Percentiles rank a stretch among this genome's conserved stretches.
These are phyloP conservation scores for Daktulosphaira vitifoliae DNA, from an alignment of 1,140 invertebrate species.

Conservation along the genomic window DNA sequence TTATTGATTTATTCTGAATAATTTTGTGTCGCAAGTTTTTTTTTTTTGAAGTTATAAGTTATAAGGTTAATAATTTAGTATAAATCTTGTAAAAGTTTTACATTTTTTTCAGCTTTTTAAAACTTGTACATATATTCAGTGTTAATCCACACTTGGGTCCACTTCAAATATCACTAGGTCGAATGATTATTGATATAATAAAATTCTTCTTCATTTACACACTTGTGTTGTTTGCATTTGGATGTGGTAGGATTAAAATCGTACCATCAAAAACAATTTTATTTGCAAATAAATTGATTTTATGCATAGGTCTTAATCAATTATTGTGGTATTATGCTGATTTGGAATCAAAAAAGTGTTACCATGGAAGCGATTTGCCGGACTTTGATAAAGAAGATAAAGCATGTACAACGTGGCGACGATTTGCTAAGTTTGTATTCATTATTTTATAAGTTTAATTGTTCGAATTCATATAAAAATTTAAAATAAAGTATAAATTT, in stretches of 20 bases:
- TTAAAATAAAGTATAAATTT: too few relatives aligned
- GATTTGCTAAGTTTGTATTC: slow-evolving; percentile 66
- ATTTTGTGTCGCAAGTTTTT: too few relatives aligned
- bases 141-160: slow-evolving; percentile 90
- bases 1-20: too few relatives aligned
- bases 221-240: slow-evolving; percentile 80
- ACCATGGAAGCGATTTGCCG: slow-evolving; percentile 56
- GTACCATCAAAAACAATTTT: not conserved
- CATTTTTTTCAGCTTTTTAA: slow-evolving; percentile 70
- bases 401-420: slow-evolving; percentile 73
- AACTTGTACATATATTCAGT: slow-evolving; percentile 91
- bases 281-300: too few relatives aligned
- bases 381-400: slow-evolving; percentile 71
- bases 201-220: slow-evolving; percentile 92
- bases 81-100: too few relatives aligned
- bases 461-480: too few relatives aligned
- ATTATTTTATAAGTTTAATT: not conserved
- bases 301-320: slow-evolving; percentile 69
- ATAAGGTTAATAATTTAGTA: too few relatives aligned
- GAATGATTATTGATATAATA: slow-evolving; percentile 88
- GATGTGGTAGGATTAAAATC: slow-evolving; percentile 56
- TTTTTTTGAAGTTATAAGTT: too few relatives aligned
- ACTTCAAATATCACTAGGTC: slow-evolving; percentile 74
- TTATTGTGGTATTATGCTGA: slow-evolving; percentile 93
- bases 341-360: slow-evolving; percentile 73